These are phyloP conservation scores for Platanista minor DNA, from an alignment of 2,113 vertebrate genomes.

Conservation along the genomic window DNA sequence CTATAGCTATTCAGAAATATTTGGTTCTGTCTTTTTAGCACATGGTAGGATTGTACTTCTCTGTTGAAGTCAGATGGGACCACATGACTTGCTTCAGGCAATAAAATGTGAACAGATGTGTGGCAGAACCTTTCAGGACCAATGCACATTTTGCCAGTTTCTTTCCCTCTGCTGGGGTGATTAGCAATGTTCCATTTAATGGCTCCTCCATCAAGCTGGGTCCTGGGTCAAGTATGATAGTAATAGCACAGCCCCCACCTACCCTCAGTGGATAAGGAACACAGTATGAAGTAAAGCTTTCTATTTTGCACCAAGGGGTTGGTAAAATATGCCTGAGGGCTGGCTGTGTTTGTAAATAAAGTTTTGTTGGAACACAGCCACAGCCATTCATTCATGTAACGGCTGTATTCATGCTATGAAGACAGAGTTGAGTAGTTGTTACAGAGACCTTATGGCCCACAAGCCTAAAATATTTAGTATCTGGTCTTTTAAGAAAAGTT, in stretches of 20 bases:
- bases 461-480: not conserved
- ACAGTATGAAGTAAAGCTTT: not conserved
- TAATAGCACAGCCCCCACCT: not conserved
- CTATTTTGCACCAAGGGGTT: not conserved
- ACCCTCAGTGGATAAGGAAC: not conserved
- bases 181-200: not conserved
- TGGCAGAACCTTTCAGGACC: not conserved
- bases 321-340: not conserved
- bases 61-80: not conserved
- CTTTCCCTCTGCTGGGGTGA: not conserved
- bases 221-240: not conserved
- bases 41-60: not conserved
- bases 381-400: not conserved
- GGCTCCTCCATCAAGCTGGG: not conserved
- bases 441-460: not conserved
- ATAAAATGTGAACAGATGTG: not conserved
- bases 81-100: not conserved
- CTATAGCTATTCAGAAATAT: too few species aligned
- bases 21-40: not conserved
- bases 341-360: not conserved
- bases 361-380: not conserved
- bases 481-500: not conserved
- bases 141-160: not conserved
- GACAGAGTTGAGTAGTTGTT: not conserved
- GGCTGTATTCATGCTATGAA: not conserved